Evolutionary conservation across 2,797 vertebrate genomes (phyloP).

Genomic region (Melanotaenia maccullochi): DNA sequence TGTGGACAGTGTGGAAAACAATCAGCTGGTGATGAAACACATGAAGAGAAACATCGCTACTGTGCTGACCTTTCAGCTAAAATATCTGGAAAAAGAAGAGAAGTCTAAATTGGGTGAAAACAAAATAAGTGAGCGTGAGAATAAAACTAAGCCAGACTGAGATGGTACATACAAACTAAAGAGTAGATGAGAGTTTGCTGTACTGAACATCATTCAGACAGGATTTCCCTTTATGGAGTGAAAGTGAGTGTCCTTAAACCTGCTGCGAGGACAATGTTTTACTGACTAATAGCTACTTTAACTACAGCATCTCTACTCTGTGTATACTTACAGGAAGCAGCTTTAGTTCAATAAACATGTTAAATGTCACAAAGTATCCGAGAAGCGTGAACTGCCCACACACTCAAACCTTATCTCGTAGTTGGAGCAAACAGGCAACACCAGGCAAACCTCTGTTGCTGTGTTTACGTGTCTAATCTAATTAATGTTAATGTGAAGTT

Average conservation of each 20-base stretch:
- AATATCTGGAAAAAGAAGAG: neutral
- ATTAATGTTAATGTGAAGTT: neutral
- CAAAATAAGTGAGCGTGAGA: neutral
- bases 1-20: slow-evolving; percentile 27
- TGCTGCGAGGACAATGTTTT: slow-evolving; percentile 18
- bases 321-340: slow-evolving; percentile 9
- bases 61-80: neutral
- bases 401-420: no score
- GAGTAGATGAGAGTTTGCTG: slow-evolving; percentile 2
- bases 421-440: no score
- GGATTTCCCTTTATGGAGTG: slow-evolving; percentile 45
- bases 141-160: slow-evolving; percentile 1
- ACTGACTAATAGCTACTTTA: slow-evolving; percentile 16
- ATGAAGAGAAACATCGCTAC: neutral
- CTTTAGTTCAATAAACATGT: slow-evolving; percentile 37
- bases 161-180: neutral
- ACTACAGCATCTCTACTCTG: neutral
- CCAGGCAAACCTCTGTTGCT: no score
- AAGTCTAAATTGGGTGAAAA: neutral
- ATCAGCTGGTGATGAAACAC: slow-evolving; percentile 19
- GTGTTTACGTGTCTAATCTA: neutral
- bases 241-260: slow-evolving; percentile 26
- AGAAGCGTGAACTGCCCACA: no score
- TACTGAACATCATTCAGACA: slow-evolving; percentile 22
- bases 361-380: slow-evolving; percentile 40